These are phyloP conservation scores for Protonibea diacanthus DNA, from an alignment of 2,797 vertebrate species.

Conservation along the genomic window DNA sequence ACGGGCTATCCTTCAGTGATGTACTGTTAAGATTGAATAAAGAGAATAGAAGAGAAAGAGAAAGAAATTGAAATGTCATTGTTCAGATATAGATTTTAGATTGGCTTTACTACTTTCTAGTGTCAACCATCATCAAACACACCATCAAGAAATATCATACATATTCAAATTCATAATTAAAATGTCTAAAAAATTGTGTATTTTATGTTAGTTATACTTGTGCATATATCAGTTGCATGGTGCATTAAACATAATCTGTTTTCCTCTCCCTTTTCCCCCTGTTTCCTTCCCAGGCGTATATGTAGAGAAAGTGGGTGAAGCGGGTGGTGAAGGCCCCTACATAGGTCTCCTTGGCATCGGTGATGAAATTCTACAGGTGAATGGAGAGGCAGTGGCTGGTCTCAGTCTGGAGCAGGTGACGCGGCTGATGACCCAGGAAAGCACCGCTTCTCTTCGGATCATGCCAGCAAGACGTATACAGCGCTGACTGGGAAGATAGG, in stretches of 20 bases:
- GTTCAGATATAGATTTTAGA: not conserved
- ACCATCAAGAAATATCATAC: not conserved
- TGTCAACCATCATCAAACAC: not conserved
- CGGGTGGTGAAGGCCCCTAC: conserved; percentile 89
- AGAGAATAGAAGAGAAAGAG: not conserved
- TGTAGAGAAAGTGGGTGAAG: conserved; percentile 91
- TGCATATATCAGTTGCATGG: not conserved
- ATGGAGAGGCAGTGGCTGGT: conserved; percentile 89
- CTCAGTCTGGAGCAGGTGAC: conserved; percentile 89
- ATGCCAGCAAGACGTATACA: conserved; percentile 87
- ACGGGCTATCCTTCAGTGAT: not conserved
- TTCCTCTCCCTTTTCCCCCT: not conserved
- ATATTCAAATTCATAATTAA: not conserved
- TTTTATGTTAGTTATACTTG: conserved; percentile 4
- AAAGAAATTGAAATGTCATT: not conserved
- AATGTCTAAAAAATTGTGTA: not conserved
- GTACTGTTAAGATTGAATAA: not conserved
- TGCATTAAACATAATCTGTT: not conserved
- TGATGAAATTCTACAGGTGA: conserved; percentile 96
- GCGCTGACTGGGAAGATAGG: conserved; percentile 74
- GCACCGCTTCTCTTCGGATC: conserved; percentile 89
- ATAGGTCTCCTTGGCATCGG: conserved; percentile 91
- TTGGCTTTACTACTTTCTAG: not conserved
- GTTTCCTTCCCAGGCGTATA: conserved; percentile 87
- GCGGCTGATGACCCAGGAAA: conserved; percentile 86